Conservation (phyloP, 1,140 invertebrate species). For the Pseudomyrmex cubaensis region DNA sequence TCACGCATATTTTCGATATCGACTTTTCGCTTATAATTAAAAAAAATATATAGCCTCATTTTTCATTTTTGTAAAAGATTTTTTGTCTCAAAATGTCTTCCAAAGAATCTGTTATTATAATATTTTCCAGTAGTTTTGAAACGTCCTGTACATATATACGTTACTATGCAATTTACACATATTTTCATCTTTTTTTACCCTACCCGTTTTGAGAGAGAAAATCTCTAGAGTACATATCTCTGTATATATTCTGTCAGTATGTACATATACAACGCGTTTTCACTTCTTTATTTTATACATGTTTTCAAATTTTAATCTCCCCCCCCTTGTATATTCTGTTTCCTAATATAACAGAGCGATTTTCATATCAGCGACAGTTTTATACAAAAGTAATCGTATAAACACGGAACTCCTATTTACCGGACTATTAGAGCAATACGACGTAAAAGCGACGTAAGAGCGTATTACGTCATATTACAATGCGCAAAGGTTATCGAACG, state of each 20-base stretch:
- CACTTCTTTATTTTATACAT: neutral
- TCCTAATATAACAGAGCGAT: no score
- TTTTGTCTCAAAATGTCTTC: no score
- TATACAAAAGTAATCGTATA: neutral
- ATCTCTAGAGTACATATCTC: conserved; percentile 45
- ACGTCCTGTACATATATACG: conserved; percentile 61
- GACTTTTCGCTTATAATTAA: no score
- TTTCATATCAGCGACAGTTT: neutral
- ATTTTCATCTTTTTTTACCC: conserved; percentile 75
- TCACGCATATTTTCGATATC: no score
- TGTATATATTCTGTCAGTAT: conserved; percentile 54
- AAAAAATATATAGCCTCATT: no score
- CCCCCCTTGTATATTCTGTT: no score
- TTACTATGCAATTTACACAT: conserved; percentile 78
- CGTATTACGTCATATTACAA: conserved; percentile 7
- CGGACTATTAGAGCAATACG: neutral
- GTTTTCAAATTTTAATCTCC: no score
- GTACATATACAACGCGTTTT: conserved; percentile 47
- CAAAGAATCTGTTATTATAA: no score
- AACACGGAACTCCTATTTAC: conserved; percentile 4
- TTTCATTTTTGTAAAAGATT: no score
- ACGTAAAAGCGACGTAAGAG: neutral
- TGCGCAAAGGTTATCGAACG: neutral
- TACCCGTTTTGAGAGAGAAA: conserved; percentile 64
- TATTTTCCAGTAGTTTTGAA: no score